Percentiles rank a stretch among this genome's conserved stretches.
Evolutionary conservation across 2,797 vertebrate species (phyloP).

Genomic region (Poecilia picta): DNA sequence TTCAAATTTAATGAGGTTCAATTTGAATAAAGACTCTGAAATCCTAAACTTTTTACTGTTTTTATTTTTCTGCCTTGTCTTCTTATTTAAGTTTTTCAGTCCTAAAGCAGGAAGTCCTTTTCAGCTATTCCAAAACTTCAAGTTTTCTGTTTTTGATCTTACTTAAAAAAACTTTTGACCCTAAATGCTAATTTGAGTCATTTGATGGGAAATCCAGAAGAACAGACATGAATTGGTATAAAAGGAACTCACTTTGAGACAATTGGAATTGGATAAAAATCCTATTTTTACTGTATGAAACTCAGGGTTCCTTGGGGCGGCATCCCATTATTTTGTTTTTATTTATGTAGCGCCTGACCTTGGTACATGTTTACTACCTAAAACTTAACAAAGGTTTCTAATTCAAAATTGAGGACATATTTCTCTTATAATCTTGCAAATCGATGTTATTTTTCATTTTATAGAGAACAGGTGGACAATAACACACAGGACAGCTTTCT

Average conservation of each 20-base stretch:
- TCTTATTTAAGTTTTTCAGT: neutral
- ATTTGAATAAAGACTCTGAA: slow-evolving; percentile 76
- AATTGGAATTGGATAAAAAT: neutral
- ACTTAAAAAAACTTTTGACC: neutral
- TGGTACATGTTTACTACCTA: neutral
- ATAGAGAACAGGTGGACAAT: neutral
- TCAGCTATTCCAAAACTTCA: neutral
- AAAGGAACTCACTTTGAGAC: slow-evolving; percentile 16
- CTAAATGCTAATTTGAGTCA: neutral
- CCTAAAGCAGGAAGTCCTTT: neutral
- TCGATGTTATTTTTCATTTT: neutral
- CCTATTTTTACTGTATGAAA: neutral
- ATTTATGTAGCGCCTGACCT: neutral
- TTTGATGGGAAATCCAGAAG: slow-evolving; percentile 15
- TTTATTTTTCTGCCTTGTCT: neutral
- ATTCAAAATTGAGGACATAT: neutral
- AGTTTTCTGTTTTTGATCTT: neutral
- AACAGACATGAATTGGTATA: neutral
- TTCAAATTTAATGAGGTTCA: slow-evolving; percentile 62
- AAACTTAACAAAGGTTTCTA: neutral
- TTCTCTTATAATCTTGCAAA: neutral
- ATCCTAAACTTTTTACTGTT: slow-evolving; percentile 42
- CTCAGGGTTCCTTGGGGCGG: neutral
- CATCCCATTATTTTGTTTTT: neutral
- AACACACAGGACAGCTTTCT: neutral